A percentile compares a stretch with the other conserved stretches of the same genome.
Conservation (phyloP, 2,797 vertebrate species). For the Adrianichthys oophorus region DNA sequence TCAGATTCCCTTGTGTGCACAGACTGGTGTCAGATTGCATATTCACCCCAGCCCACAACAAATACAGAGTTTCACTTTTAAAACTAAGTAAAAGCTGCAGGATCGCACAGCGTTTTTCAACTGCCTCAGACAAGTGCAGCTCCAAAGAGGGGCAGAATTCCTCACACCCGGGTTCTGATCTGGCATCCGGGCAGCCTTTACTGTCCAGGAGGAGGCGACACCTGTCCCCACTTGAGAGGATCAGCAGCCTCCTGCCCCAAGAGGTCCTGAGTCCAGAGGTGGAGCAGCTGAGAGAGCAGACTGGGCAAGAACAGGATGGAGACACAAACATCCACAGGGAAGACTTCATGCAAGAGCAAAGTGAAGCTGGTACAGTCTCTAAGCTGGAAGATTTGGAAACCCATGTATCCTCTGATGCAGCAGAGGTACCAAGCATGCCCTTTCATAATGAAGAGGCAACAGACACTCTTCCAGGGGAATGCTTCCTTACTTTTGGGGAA, state of each 20-base stretch:
- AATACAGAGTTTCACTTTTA: constrained; percentile 4
- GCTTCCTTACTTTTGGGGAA: constrained; percentile 76
- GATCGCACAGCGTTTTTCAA: constrained; percentile 41
- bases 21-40: constrained; percentile 42
- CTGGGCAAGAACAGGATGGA: constrained; percentile 15
- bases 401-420: neutral
- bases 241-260: constrained; percentile 76
- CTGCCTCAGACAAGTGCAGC: constrained; percentile 23
- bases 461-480: constrained; percentile 51
- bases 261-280: constrained; percentile 75
- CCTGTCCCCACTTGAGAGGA: constrained; percentile 81
- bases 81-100: constrained; percentile 7
- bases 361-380: neutral
- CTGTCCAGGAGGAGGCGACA: constrained; percentile 50
- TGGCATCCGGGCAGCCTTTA: constrained; percentile 9
- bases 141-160: constrained; percentile 32
- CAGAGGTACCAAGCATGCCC: neutral
- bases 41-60: constrained; percentile 8
- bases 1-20: constrained; percentile 26
- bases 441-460: neutral
- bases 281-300: constrained; percentile 62
- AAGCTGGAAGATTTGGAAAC: neutral
- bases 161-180: neutral
- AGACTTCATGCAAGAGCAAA: constrained; percentile 1
- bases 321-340: neutral